These are phyloP conservation scores for Petrocephalus zakoni DNA, from an alignment of 2,113 vertebrate species.

Conservation along the genomic window DNA sequence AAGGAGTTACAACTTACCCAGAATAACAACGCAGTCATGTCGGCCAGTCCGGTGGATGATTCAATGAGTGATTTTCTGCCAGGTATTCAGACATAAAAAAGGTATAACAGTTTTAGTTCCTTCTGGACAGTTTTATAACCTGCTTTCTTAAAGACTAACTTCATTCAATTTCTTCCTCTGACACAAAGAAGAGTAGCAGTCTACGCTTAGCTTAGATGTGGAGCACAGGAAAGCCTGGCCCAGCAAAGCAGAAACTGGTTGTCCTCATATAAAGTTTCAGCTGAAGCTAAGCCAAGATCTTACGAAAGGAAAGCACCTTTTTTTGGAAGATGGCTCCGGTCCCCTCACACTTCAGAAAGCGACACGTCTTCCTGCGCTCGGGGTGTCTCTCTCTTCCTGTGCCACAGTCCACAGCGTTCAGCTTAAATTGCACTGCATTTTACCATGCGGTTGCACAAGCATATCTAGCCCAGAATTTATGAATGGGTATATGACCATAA, in stretches of 20 bases:
- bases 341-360: not conserved
- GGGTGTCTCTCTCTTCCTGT: slow-evolving; percentile 19
- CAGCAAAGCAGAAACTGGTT: not conserved
- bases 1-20: slow-evolving; percentile 3
- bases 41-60: not conserved
- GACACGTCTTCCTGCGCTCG: slow-evolving; percentile 22
- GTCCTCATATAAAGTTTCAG: not conserved
- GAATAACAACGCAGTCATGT: not conserved
- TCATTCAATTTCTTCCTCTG: not conserved
- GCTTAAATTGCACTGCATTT: not conserved
- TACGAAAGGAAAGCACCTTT: not conserved
- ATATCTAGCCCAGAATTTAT: not conserved
- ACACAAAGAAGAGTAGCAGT: not conserved
- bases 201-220: not conserved
- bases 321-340: not conserved
- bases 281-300: not conserved
- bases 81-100: not conserved
- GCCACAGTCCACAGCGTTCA: slow-evolving; percentile 9
- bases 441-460: not conserved
- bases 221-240: not conserved
- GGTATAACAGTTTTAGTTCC: not conserved
- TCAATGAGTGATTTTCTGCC: not conserved
- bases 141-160: not conserved
- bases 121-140: not conserved
- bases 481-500: not conserved